These are phyloP conservation scores for Glossophaga mutica DNA, from an alignment of 2,797 vertebrate species.

Conservation along the genomic window DNA sequence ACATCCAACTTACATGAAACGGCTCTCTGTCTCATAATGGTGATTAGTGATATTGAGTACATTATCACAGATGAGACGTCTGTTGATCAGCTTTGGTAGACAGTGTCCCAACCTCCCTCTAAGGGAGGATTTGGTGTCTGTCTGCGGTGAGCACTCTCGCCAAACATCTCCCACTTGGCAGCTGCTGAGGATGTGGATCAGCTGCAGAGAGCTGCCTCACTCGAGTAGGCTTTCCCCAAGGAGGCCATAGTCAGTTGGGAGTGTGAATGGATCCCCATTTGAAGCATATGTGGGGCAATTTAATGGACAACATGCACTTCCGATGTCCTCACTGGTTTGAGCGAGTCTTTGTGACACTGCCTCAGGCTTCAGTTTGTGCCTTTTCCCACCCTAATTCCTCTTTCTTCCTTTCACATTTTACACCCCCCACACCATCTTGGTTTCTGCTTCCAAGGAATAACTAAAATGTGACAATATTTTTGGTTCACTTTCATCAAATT, in stretches of 20 bases:
- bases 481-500: not conserved
- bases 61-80: not conserved
- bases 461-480: not conserved
- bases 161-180: not conserved
- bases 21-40: not conserved
- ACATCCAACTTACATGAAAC: not conserved
- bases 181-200: not conserved
- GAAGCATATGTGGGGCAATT: not conserved
- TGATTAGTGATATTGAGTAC: not conserved
- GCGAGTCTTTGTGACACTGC: not conserved
- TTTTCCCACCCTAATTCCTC: not conserved
- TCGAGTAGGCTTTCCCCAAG: not conserved
- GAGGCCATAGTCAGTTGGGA: not conserved
- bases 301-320: not conserved
- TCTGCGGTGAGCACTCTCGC: not conserved
- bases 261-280: rapidly evolving
- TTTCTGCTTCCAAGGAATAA: not conserved
- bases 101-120: not conserved
- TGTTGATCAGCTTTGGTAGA: not conserved
- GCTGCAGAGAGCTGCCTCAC: not conserved
- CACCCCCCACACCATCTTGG: not conserved
- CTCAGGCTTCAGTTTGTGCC: not conserved
- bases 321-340: not conserved
- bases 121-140: not conserved
- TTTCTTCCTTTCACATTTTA: not conserved